A percentile compares a stretch with the other conserved stretches of the same genome.
Conservation (phyloP, 2,797 vertebrate species). For the Parauchenoglanis ngamensis region DNA sequence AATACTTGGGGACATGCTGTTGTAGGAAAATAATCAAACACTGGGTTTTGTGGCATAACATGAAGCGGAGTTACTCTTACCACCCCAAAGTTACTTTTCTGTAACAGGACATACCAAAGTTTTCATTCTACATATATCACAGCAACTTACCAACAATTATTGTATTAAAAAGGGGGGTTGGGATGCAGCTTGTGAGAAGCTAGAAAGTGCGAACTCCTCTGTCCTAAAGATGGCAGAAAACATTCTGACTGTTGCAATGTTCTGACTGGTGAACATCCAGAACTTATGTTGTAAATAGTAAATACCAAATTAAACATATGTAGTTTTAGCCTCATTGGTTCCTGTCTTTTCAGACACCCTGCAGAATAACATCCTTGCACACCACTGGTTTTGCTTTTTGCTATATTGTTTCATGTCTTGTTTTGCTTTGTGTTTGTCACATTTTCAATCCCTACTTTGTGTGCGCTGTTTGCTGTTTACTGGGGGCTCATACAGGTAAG, state of each 20-base stretch:
- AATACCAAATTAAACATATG: not conserved
- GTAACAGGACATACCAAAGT: no score
- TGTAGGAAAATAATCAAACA: not conserved
- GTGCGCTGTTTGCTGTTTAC: no score
- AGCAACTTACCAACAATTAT: not conserved
- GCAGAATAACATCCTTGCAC: not conserved
- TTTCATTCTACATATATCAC: not conserved
- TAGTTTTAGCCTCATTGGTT: not conserved
- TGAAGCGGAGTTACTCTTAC: not conserved
- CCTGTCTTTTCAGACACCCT: not conserved
- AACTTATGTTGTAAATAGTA: not conserved
- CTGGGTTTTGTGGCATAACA: not conserved
- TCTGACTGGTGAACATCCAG: no score
- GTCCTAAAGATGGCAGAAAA: not conserved
- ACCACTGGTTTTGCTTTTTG: no score
- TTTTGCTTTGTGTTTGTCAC: no score
- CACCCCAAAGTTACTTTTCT: not conserved
- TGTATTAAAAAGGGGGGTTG: not conserved
- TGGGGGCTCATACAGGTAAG: no score
- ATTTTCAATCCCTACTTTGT: no score
- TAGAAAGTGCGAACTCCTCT: not conserved
- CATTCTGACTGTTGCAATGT: not conserved
- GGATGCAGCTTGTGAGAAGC: not conserved
- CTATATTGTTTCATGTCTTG: no score
- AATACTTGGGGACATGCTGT: not conserved